phyloP scores from a whole-genome alignment of 2,113 vertebrate genomes.

The Rhinichthys klamathensis region DNA sequence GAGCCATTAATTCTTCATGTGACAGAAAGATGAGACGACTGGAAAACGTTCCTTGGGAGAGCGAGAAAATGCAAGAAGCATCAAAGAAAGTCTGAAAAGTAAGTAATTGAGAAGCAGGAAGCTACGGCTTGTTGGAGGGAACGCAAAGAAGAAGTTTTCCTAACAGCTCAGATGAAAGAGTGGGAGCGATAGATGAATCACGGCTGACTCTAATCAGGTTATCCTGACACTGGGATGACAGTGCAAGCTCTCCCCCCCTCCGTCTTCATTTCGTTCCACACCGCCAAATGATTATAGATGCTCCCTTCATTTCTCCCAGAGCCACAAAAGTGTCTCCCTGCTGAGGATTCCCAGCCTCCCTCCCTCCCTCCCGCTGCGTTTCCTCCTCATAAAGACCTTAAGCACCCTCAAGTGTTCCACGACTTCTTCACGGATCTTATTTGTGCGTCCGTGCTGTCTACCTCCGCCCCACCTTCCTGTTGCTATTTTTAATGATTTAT shows the following conservation, averaged over 20 bases:
- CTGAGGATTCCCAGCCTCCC: conserved; percentile 17
- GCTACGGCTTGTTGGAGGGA: background rate
- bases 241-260: conserved; percentile 63
- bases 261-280: conserved; percentile 63
- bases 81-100: conserved; percentile 45
- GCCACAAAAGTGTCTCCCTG: conserved; percentile 25
- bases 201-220: conserved; percentile 75
- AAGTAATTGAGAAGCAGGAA: conserved; percentile 42
- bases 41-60: background rate
- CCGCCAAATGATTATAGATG: conserved; percentile 78
- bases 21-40: background rate
- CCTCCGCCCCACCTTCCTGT: background rate
- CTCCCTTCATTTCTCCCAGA: conserved; percentile 39
- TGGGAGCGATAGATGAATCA: conserved; percentile 71
- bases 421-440: conserved; percentile 5
- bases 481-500: background rate
- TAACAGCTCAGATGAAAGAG: conserved; percentile 43
- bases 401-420: conserved; percentile 74
- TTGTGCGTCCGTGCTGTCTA: background rate
- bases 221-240: conserved; percentile 71
- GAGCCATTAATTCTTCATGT: background rate
- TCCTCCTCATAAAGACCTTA: conserved; percentile 67
- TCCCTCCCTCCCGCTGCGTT: background rate
- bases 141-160: conserved; percentile 30
- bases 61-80: background rate